Evolutionary conservation across 2,797 vertebrate species (phyloP).

Genomic region (Paedocypris micromegethes): DNA sequence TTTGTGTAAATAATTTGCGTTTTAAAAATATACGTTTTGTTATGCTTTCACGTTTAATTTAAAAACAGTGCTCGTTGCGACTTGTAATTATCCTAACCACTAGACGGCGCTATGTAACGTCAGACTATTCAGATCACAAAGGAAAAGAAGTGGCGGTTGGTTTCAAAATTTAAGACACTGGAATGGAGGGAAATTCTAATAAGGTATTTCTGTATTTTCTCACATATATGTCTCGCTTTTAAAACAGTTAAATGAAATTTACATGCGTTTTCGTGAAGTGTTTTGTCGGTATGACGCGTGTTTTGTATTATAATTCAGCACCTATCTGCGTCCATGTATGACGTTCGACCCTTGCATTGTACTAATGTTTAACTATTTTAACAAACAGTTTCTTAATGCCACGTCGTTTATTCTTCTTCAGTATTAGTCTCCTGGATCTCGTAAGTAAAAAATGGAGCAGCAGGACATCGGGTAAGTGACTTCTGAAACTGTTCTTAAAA

Average conservation of each 20-base stretch:
- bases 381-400: neutral
- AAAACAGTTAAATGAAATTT: too few relatives aligned
- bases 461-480: slow-evolving; percentile 16
- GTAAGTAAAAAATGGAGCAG: slow-evolving; percentile 16
- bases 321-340: too few relatives aligned
- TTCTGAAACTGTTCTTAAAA: neutral
- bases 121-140: neutral
- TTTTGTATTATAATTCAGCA: too few relatives aligned
- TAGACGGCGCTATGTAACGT: neutral
- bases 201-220: slow-evolving; percentile 1
- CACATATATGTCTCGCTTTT: neutral
- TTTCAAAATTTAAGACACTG: slow-evolving; percentile 10
- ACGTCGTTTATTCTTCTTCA: neutral
- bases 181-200: slow-evolving; percentile 10
- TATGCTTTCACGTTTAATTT: too few relatives aligned
- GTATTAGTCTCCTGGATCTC: neutral
- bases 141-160: slow-evolving; percentile 24
- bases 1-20: too few relatives aligned
- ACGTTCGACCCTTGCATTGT: too few relatives aligned
- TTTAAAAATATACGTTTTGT: neutral
- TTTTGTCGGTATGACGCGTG: too few relatives aligned
- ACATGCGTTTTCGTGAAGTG: too few relatives aligned
- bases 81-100: neutral
- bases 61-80: too few relatives aligned
- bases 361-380: neutral